Conservation (phyloP, 2,797 vertebrate species). For the Philypnodon macrostomus region DNA sequence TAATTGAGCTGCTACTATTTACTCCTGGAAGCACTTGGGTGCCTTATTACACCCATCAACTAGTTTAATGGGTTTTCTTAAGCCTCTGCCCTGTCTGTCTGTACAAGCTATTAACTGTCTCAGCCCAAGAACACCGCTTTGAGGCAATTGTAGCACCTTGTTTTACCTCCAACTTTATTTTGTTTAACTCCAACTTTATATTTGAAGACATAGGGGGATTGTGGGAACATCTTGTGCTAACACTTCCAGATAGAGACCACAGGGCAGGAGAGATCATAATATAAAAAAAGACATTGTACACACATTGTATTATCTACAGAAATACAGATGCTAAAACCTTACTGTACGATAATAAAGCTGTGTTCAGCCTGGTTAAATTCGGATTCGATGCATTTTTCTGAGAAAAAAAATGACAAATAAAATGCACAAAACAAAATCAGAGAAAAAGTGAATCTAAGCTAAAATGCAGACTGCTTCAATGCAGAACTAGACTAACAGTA, state of each 20-base stretch:
- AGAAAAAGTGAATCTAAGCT: no score
- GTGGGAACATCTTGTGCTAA: slow-evolving; percentile 8
- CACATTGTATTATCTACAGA: no score
- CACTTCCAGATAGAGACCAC: neutral
- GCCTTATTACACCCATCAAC: slow-evolving; percentile 26
- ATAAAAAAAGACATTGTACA: no score
- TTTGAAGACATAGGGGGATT: neutral
- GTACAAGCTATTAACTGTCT: slow-evolving; percentile 13
- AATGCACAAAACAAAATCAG: no score
- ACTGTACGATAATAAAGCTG: no score
- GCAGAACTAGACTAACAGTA: no score
- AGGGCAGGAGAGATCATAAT: neutral
- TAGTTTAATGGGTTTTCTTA: slow-evolving; percentile 14
- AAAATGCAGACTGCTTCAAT: no score
- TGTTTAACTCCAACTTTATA: slow-evolving; percentile 1
- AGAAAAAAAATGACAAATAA: no score
- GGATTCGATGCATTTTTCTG: no score
- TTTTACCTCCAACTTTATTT: slow-evolving; percentile 19
- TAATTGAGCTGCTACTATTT: neutral
- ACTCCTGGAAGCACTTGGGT: slow-evolving; percentile 9
- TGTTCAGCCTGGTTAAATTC: no score
- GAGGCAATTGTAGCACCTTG: slow-evolving; percentile 28
- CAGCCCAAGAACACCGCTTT: slow-evolving; percentile 11
- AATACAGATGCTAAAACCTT: no score
- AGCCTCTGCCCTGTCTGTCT: slow-evolving; percentile 4